Percentiles rank a stretch among this genome's conserved stretches.
Conservation (phyloP, 2,797 vertebrate genomes). For the Eidolon dupreanum region DNA sequence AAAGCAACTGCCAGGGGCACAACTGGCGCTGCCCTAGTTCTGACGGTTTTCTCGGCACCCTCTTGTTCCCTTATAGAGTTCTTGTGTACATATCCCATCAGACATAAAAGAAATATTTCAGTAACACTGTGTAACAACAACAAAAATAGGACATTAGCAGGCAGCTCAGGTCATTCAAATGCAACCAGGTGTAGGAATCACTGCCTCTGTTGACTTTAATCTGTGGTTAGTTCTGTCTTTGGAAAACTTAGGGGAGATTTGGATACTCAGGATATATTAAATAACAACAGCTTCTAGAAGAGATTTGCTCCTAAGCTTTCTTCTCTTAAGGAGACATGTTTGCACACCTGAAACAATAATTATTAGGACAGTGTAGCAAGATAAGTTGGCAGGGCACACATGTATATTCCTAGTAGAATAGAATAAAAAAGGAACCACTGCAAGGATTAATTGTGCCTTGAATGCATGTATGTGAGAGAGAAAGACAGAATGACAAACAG, state of each 20-base stretch:
- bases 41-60: neutral
- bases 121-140: neutral
- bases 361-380: neutral
- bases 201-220: fast-evolving
- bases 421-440: neutral
- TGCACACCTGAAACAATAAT: neutral
- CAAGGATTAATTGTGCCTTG: neutral
- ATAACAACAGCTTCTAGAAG: neutral
- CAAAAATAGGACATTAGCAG: neutral
- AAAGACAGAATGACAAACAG: neutral
- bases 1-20: neutral
- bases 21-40: neutral
- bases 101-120: neutral
- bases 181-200: neutral
- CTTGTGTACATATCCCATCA: neutral
- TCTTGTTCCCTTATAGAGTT: neutral
- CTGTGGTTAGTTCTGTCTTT: neutral
- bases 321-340: neutral
- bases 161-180: neutral
- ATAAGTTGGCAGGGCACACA: neutral
- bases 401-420: neutral
- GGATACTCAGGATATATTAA: neutral
- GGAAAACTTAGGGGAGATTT: neutral
- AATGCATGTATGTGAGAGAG: neutral
- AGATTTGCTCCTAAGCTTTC: neutral